Evolutionary conservation across 2,797 vertebrate genomes (phyloP), one percentile per base, ranked within the genome.

Genomic region (Manis crassicaudata): DNA sequence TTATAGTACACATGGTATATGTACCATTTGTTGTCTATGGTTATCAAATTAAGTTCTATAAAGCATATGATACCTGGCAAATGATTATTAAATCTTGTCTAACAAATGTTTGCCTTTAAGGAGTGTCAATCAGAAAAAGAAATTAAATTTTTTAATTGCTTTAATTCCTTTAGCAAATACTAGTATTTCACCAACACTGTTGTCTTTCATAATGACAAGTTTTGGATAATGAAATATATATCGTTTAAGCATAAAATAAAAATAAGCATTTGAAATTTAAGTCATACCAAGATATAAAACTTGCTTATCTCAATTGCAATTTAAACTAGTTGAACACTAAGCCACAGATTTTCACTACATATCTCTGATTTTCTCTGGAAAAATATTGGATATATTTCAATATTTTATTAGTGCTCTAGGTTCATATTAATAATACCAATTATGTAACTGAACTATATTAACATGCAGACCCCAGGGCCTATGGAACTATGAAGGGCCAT

Each of bases 371-470:
- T 67, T 73, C 52, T 84, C 3, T 58, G n/a, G 76, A 93, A 88
- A 77, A 83, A 60, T 46, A 83, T 13, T 81, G 7, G 91, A 63
- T 95, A 67, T 54, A 93, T 88, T 93, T 94, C 67, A 77, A 43
- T 4, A 27, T 80, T 85, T 65, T 93, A 65, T 90, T 94, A 37
- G 56, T 79, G 68, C 79, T 5, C 25, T 81, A 43, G 25, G 54
- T 88, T 96, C 12, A 63, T 63, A 92, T 96, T 81, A 96, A 75
- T 86, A 93, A 73, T 65, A 56, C 9, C 25, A 92, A 73, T 95
- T 96, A 96, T 79, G 94, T 83, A 82, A 75, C 67, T 89, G 54
- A 93, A 20, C 14, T 73, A 63, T 84, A 73, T 86, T 94, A 93
- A 62, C 37, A 63, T 67, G 16, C 82, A 94, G 80, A 90, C 46